phyloP scores from a whole-genome alignment of 2,888 invertebrate genomes.

The Lasioglossum zephyrum region DNA sequence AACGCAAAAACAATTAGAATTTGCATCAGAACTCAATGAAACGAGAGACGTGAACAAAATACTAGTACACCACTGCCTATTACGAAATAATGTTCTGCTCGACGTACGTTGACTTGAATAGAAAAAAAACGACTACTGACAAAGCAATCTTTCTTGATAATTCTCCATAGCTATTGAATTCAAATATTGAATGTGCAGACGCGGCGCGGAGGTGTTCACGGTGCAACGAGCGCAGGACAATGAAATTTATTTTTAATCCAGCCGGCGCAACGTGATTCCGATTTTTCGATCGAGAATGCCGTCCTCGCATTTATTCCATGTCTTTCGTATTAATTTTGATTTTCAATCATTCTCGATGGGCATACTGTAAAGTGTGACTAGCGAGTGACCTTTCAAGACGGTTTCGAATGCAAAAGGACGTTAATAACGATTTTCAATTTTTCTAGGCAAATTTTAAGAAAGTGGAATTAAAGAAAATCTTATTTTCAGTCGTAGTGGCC shows the following conservation, averaged over 20 bases:
- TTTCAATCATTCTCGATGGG: constrained; percentile 33
- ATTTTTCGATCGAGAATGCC: background rate
- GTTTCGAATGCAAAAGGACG: constrained; percentile 24
- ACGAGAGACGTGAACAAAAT: background rate
- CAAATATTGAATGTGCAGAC: constrained; percentile 6
- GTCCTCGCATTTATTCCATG: too few relatives aligned
- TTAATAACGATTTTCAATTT: constrained; percentile 38
- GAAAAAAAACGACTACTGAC: background rate
- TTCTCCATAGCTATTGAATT: constrained; percentile 11
- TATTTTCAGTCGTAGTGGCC: too few relatives aligned
- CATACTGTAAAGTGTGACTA: background rate
- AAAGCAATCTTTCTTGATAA: constrained; percentile 16
- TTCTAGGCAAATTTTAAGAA: too few relatives aligned
- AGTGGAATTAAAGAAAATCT: too few relatives aligned
- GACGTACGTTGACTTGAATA: background rate
- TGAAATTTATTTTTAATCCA: constrained; percentile 37
- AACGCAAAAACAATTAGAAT: background rate
- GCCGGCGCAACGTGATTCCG: background rate
- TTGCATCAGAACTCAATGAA: background rate
- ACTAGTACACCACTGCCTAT: background rate
- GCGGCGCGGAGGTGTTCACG: background rate
- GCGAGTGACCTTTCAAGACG: background rate
- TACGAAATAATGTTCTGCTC: background rate
- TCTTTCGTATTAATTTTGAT: background rate
- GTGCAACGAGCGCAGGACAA: background rate